Evolutionary conservation across 2,113 vertebrate species (phyloP).

Genomic region (Hymenochirus boettgeri): DNA sequence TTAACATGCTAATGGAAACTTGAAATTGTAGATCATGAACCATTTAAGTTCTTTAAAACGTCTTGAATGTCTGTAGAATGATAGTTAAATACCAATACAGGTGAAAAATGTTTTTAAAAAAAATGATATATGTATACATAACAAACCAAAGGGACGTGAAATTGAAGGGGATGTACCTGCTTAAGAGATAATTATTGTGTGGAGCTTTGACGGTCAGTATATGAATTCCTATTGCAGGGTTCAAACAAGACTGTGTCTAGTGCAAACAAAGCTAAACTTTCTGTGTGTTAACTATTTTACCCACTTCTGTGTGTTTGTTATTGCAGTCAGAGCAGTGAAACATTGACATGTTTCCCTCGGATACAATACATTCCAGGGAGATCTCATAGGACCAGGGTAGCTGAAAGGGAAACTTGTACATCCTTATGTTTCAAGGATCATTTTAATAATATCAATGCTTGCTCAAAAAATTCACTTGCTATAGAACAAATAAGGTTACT

Average conservation of each 20-base stretch:
- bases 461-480: too few species aligned
- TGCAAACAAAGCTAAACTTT: background rate
- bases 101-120: background rate
- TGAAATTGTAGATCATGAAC: conserved; percentile 10
- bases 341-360: background rate
- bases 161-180: background rate
- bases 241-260: background rate
- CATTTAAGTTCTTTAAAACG: background rate
- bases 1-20: conserved; percentile 45
- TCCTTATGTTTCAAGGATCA: too few species aligned
- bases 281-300: background rate
- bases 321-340: conserved; percentile 24
- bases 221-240: conserved; percentile 5
- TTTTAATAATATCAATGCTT: too few species aligned
- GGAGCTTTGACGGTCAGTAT: conserved; percentile 25
- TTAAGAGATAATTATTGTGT: conserved; percentile 5
- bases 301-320: background rate
- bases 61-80: conserved; percentile 7
- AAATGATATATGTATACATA: background rate
- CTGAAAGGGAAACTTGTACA: too few species aligned
- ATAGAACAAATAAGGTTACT: too few species aligned
- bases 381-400: background rate
- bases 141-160: conserved; percentile 36
- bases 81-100: conserved; percentile 5
- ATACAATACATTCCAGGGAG: background rate